Conservation (phyloP, 92 coral and sea anemone species). For the Epizoanthus scotinus region DNA sequence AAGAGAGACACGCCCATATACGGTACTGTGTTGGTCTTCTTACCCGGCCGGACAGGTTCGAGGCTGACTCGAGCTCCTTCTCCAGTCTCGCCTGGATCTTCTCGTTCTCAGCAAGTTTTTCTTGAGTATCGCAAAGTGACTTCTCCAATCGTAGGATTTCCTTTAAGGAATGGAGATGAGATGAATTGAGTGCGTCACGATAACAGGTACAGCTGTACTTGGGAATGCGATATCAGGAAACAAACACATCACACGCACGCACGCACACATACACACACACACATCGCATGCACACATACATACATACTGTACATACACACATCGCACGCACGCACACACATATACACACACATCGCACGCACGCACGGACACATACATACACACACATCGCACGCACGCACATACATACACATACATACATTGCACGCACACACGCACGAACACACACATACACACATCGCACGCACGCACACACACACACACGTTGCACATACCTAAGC, state of each 20-base stretch:
- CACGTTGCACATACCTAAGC: no score
- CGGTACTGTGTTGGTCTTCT: background rate
- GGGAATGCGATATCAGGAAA: background rate
- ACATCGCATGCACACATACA: no score
- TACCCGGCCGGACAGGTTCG: slow-evolving; percentile 91
- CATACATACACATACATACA: slow-evolving; percentile 18
- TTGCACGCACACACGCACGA: no score
- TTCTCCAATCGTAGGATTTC: slow-evolving; percentile 94
- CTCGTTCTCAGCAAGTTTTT: slow-evolving; percentile 75
- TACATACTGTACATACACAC: no score
- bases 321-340: background rate
- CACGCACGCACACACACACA: no score
- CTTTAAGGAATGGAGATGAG: slow-evolving; percentile 8
- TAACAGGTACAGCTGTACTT: background rate
- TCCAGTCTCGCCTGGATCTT: slow-evolving; percentile 80
- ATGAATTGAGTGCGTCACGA: background rate
- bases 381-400: background rate
- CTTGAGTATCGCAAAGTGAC: slow-evolving; percentile 81
- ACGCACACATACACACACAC: no score
- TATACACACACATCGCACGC: background rate
- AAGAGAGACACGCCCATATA: no score
- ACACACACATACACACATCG: no score
- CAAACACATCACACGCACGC: no score
- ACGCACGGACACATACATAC: background rate
- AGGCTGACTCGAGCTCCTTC: slow-evolving; percentile 88